Evolutionary conservation across 2,888 invertebrate genomes (phyloP).

Genomic region (Stegophylla sp.): DNA sequence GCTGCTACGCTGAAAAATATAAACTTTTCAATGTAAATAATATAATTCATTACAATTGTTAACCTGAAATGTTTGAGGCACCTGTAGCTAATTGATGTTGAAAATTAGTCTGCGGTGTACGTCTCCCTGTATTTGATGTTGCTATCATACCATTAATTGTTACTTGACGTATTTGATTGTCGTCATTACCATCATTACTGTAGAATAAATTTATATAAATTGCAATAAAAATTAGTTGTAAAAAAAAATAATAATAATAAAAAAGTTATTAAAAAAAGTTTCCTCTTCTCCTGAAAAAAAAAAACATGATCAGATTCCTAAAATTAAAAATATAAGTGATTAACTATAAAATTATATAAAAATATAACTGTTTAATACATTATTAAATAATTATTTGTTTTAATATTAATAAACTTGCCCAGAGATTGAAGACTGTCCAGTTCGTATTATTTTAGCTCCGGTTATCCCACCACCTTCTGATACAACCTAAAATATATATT

Average conservation of each 20-base stretch:
- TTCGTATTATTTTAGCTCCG: slow-evolving; percentile 52
- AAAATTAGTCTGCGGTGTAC: slow-evolving; percentile 55
- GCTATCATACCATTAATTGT: slow-evolving; percentile 56
- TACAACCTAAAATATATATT: slow-evolving; percentile 33
- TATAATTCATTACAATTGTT: slow-evolving; percentile 39
- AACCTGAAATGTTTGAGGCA: slow-evolving; percentile 57
- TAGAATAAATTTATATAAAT: slow-evolving; percentile 39
- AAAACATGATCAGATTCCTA: slow-evolving; percentile 31
- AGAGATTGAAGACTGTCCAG: slow-evolving; percentile 43
- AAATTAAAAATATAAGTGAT: slow-evolving; percentile 5
- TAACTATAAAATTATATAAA: neutral
- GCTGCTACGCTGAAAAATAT: slow-evolving; percentile 46
- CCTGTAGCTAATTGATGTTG: slow-evolving; percentile 49
- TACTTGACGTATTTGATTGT: slow-evolving; percentile 54
- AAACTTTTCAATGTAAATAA: slow-evolving; percentile 28
- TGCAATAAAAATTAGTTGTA: slow-evolving; percentile 51
- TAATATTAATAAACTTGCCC: slow-evolving; percentile 44
- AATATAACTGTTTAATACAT: too few relatives aligned
- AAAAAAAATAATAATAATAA: too few relatives aligned
- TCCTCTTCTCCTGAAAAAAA: slow-evolving; percentile 55
- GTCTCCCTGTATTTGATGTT: slow-evolving; percentile 48
- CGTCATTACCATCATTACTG: slow-evolving; percentile 50
- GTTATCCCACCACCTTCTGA: slow-evolving; percentile 54
- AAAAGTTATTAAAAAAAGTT: neutral
- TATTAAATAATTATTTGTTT: slow-evolving; percentile 5